A percentile compares a stretch with the other conserved stretches of the same genome.
These are phyloP conservation scores for Bungarus multicinctus DNA, from an alignment of 2,113 vertebrate genomes.

Conservation along the genomic window DNA sequence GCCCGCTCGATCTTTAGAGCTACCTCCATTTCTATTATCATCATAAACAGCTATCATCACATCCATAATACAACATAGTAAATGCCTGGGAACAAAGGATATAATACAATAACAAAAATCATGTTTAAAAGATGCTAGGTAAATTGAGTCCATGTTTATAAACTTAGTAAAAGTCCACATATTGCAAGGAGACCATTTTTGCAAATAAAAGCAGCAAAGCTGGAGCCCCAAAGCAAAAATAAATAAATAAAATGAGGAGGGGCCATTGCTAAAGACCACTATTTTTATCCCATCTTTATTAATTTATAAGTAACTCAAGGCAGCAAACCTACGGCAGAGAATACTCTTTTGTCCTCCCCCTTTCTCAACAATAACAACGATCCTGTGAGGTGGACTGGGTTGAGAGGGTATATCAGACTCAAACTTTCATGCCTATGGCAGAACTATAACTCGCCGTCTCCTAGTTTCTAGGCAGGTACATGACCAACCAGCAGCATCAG, in stretches of 20 bases:
- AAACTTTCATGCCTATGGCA: no score
- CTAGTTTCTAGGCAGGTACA: no score
- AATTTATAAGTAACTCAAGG: no score
- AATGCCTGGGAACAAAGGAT: background rate
- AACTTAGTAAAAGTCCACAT: background rate
- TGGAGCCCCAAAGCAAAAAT: background rate
- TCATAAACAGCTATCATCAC: background rate
- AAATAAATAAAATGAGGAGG: background rate
- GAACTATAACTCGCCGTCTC: no score
- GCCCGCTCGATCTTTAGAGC: background rate
- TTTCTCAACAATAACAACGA: no score
- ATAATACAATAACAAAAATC: background rate
- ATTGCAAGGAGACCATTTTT: background rate
- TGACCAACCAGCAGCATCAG: background rate
- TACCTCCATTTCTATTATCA: no score
- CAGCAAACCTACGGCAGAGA: no score
- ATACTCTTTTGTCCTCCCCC: no score
- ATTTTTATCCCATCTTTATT: no score
- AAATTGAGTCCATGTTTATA: background rate
- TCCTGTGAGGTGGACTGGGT: no score
- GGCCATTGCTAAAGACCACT: no score
- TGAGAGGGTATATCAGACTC: no score
- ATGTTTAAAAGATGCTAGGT: background rate
- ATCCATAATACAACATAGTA: background rate
- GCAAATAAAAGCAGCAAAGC: background rate